phyloP scores from a whole-genome alignment of 2,113 vertebrate species.

The Melanerpes formicivorus region DNA sequence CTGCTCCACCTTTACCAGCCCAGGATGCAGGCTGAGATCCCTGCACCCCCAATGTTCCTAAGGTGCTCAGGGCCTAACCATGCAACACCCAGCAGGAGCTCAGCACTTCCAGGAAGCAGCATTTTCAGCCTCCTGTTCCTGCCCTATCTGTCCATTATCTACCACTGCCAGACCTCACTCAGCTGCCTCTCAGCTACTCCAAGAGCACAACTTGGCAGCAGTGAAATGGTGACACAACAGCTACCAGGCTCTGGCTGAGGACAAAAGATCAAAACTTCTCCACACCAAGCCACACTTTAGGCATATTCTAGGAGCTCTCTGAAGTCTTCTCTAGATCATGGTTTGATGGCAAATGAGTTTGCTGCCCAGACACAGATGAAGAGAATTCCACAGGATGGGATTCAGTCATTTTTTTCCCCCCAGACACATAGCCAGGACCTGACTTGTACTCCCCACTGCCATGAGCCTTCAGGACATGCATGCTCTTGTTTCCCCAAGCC shows the following conservation, averaged over 20 bases:
- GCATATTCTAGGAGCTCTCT: background rate
- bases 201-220: background rate
- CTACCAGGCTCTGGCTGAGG: background rate
- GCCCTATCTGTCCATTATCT: background rate
- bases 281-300: background rate
- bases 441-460: background rate
- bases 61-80: background rate
- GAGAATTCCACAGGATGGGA: background rate
- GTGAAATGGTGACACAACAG: background rate
- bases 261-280: background rate
- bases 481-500: background rate
- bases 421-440: background rate
- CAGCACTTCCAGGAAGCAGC: background rate
- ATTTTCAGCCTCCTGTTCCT: background rate
- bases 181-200: background rate
- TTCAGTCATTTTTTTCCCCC: background rate
- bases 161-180: background rate
- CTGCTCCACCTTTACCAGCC: background rate
- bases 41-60: background rate
- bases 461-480: background rate
- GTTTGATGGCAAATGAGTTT: background rate
- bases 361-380: background rate
- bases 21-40: background rate
- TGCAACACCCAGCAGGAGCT: background rate
- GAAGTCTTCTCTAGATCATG: background rate